phyloP scores from a whole-genome alignment of 2,888 invertebrate species.

The Arctia plantaginis region DNA sequence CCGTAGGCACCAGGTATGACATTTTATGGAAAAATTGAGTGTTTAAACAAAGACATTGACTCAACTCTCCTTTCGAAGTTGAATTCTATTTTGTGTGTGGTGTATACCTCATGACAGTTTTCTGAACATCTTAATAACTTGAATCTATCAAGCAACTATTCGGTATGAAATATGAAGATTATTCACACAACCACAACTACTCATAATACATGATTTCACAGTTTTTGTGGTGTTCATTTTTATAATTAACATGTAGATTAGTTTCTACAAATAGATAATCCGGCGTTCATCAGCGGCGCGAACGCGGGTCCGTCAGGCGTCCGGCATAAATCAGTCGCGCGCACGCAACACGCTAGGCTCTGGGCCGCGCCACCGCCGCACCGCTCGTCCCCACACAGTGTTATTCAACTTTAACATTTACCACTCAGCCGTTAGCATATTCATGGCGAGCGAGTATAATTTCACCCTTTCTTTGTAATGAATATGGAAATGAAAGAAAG shows the following conservation, averaged over 20 bases:
- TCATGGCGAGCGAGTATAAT: slow-evolving; percentile 76
- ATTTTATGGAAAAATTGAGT: slow-evolving; percentile 25
- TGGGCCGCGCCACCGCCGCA: slow-evolving; percentile 27
- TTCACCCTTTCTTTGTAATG: slow-evolving; percentile 84
- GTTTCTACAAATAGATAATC: slow-evolving; percentile 48
- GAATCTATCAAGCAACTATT: slow-evolving; percentile 19
- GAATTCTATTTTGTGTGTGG: neutral
- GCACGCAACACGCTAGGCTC: slow-evolving; percentile 42
- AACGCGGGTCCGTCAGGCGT: slow-evolving; percentile 31
- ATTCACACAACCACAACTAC: slow-evolving; percentile 42
- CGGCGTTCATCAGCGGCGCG: slow-evolving; percentile 45
- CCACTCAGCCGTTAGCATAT: slow-evolving; percentile 76
- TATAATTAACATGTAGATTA: slow-evolving; percentile 58
- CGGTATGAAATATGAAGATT: slow-evolving; percentile 29
- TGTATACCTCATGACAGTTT: slow-evolving; percentile 5
- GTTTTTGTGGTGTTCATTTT: slow-evolving; percentile 34
- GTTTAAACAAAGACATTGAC: slow-evolving; percentile 9
- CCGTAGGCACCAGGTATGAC: slow-evolving; percentile 6
- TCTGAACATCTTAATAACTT: slow-evolving; percentile 18
- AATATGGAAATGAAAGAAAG: slow-evolving; percentile 85
- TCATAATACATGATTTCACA: slow-evolving; percentile 43
- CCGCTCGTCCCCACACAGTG: slow-evolving; percentile 57
- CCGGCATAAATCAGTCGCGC: slow-evolving; percentile 43
- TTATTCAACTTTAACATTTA: slow-evolving; percentile 85
- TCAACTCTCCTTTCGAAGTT: neutral